Percentiles rank a stretch among this genome's conserved stretches.
Evolutionary conservation across 2,113 vertebrate species (phyloP).

Genomic region (Cathartes aura): DNA sequence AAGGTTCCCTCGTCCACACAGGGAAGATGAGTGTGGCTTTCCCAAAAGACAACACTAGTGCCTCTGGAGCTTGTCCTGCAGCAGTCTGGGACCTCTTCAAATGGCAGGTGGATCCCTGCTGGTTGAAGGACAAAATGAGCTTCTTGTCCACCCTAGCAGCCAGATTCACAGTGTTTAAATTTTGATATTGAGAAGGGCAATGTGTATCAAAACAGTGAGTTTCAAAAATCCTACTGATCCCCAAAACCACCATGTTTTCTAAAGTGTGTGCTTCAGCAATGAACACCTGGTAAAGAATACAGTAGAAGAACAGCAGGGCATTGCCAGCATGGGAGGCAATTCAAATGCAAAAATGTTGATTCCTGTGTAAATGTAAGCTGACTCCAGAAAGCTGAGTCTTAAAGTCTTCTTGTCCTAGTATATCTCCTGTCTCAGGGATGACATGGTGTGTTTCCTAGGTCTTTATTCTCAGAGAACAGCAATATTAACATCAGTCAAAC

Average conservation of each 20-base stretch:
- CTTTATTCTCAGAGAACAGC: not conserved
- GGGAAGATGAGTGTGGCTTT: not conserved
- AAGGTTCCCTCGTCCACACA: not conserved
- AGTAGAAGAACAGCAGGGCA: not conserved
- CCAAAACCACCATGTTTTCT: not conserved
- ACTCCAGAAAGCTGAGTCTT: not conserved
- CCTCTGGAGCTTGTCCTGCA: not conserved
- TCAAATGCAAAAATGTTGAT: not conserved
- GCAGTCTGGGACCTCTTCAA: not conserved
- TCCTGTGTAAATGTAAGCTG: not conserved
- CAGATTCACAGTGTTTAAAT: not conserved
- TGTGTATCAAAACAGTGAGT: not conserved
- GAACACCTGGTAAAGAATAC: not conserved
- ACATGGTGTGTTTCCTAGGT: not conserved
- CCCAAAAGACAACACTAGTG: not conserved
- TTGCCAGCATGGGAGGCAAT: not conserved
- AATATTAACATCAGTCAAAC: not conserved
- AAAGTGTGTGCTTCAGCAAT: not conserved
- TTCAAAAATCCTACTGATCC: not conserved
- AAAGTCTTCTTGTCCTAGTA: not conserved
- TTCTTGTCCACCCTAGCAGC: not conserved
- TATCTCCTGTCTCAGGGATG: not conserved
- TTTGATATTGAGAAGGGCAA: not conserved
- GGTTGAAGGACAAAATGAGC: not conserved
- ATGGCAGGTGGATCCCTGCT: not conserved